These are phyloP conservation scores for Spilosoma lubricipeda DNA, from an alignment of 2,888 invertebrate species.

Conservation along the genomic window DNA sequence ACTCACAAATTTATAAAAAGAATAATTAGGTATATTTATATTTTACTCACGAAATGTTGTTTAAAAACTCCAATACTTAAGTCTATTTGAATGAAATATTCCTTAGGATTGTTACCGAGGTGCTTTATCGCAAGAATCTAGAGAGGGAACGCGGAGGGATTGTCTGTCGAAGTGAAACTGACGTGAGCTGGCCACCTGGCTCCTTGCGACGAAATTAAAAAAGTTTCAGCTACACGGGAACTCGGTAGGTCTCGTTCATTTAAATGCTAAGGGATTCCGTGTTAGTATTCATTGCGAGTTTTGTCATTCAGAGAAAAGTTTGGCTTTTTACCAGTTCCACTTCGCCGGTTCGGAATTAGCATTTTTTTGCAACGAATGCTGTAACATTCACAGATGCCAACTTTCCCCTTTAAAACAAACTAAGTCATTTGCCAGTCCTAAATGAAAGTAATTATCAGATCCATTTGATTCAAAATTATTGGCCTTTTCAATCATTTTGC, in stretches of 20 bases:
- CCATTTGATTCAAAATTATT: not conserved
- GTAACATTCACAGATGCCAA: conserved; percentile 25
- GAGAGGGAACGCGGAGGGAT: conserved; percentile 54
- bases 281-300: conserved; percentile 81
- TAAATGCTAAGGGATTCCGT: conserved; percentile 80
- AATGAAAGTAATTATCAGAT: not conserved
- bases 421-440: not conserved
- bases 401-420: not conserved
- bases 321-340: conserved; percentile 64
- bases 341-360: conserved; percentile 49
- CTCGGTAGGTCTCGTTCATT: conserved; percentile 77
- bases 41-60: not conserved
- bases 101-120: conserved; percentile 62
- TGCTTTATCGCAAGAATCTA: conserved; percentile 68
- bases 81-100: conserved; percentile 69
- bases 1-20: not conserved
- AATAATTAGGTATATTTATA: not conserved
- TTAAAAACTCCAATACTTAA: conserved; percentile 15
- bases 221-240: conserved; percentile 79
- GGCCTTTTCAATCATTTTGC: not conserved
- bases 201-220: conserved; percentile 83
- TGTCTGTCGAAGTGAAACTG: conserved; percentile 76
- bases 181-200: conserved; percentile 79
- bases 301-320: conserved; percentile 78
- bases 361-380: conserved; percentile 45